Evolutionary conservation across 2,888 invertebrate species (phyloP).

Genomic region (Buathra laborator): DNA sequence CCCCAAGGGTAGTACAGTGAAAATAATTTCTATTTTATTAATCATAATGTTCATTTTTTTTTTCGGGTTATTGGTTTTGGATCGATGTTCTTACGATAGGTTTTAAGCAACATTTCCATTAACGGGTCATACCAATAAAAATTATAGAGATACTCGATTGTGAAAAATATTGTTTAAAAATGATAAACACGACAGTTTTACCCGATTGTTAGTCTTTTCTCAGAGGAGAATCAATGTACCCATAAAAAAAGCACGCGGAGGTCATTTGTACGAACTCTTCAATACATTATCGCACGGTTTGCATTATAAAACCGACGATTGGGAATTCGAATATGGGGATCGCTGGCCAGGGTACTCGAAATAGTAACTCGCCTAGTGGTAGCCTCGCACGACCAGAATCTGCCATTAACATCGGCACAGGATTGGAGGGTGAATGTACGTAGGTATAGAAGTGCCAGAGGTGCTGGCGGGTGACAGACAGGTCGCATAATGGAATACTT

Average conservation of each 20-base stretch:
- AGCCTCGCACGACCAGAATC: slow-evolving; percentile 73
- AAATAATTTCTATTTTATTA: neutral
- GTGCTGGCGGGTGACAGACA: slow-evolving; percentile 73
- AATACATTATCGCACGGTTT: neutral
- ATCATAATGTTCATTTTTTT: neutral
- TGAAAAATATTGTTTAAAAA: too few species aligned
- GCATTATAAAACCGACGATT: slow-evolving; percentile 3
- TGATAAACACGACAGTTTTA: too few species aligned
- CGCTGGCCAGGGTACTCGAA: slow-evolving; percentile 44
- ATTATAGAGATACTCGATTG: too few species aligned
- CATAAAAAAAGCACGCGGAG: neutral
- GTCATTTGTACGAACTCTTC: slow-evolving; percentile 1
- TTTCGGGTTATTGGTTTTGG: neutral
- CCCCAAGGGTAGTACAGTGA: neutral
- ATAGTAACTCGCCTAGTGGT: slow-evolving; percentile 38
- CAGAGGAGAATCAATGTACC: neutral
- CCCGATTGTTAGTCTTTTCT: too few species aligned
- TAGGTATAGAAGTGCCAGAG: slow-evolving; percentile 69
- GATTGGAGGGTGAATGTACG: slow-evolving; percentile 33
- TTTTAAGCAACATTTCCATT: too few species aligned
- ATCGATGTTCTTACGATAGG: too few species aligned
- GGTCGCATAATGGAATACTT: slow-evolving; percentile 82
- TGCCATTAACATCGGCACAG: slow-evolving; percentile 76
- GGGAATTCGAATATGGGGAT: slow-evolving; percentile 1
- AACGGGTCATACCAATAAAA: too few species aligned